These are phyloP conservation scores for Lates japonicus DNA, from an alignment of 2,797 vertebrate genomes.

Conservation along the genomic window DNA sequence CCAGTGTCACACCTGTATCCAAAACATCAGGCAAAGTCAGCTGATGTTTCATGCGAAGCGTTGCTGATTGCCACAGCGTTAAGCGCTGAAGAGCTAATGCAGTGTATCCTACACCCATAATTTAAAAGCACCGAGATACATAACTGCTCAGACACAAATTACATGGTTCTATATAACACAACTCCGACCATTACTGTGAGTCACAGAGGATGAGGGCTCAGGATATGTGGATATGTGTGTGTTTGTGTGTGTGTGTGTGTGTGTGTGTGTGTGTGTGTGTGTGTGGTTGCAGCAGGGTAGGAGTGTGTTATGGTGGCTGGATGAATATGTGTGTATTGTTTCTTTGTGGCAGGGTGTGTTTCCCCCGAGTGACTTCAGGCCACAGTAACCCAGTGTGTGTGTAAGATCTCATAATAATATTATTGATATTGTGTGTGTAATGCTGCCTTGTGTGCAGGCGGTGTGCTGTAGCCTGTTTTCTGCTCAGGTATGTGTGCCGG, in stretches of 20 bases:
- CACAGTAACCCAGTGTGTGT: conserved; percentile 72
- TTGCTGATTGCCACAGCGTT: conserved; percentile 17
- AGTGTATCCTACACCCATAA: too few relatives aligned
- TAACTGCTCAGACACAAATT: conserved; percentile 64
- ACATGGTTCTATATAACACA: conserved; percentile 68
- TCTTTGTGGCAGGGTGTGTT: conserved; percentile 78
- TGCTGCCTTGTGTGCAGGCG: conserved; percentile 78
- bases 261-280: conserved; percentile 20
- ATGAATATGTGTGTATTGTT: conserved; percentile 67
- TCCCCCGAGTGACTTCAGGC: conserved; percentile 80
- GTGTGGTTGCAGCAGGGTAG: conserved; percentile 5
- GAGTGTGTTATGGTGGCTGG: conserved; percentile 27
- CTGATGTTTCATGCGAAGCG: conserved; percentile 28
- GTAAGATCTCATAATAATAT: too few relatives aligned
- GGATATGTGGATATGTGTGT: conserved; percentile 50
- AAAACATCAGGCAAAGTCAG: conserved; percentile 14
- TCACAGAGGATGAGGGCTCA: conserved; percentile 71
- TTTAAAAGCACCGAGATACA: too few relatives aligned
- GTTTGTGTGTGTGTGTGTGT: conserved; percentile 44
- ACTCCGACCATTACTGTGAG: conserved; percentile 63
- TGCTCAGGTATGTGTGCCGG: conserved; percentile 87
- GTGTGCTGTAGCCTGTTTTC: conserved; percentile 84
- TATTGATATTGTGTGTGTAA: conserved; percentile 78
- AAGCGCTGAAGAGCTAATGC: conserved; percentile 8
- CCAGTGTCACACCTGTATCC: conserved; percentile 39